Conservation (phyloP, 1,140 invertebrate genomes). For the Leptopilina clavipes region DNA sequence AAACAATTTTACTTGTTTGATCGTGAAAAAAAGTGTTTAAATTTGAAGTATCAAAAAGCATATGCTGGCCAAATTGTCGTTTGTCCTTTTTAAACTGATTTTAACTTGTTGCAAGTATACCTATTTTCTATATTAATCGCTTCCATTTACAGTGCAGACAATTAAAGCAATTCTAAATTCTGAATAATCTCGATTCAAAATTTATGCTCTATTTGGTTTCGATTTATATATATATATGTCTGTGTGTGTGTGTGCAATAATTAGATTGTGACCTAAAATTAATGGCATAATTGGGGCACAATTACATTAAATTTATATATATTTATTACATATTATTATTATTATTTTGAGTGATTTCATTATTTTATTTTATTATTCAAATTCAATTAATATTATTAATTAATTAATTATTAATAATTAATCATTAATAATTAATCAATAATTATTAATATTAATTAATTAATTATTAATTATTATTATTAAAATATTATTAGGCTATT, state of each 20-base stretch:
- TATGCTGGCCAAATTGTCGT: slow-evolving; percentile 2
- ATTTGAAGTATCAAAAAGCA: not conserved
- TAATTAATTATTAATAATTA: no score
- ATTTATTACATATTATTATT: no score
- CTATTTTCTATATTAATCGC: not conserved
- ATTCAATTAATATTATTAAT: no score
- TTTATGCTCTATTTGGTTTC: not conserved
- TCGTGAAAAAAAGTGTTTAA: slow-evolving; percentile 1
- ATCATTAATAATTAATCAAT: no score
- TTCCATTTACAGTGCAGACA: not conserved
- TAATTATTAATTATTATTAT: no score
- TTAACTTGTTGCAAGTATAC: not conserved
- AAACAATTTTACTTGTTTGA: not conserved
- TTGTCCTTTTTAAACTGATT: not conserved
- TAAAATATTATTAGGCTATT: no score
- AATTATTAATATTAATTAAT: no score
- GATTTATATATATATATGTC: not conserved
- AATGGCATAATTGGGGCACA: not conserved
- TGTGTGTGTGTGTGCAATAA: no score
- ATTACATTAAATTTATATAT: not conserved
- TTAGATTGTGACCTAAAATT: not conserved
- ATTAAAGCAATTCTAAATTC: no score
- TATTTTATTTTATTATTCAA: no score
- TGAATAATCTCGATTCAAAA: not conserved
- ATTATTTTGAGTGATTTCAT: no score